These are phyloP conservation scores for Notiomystis cincta DNA, from an alignment of 2,113 vertebrate genomes.

Conservation along the genomic window DNA sequence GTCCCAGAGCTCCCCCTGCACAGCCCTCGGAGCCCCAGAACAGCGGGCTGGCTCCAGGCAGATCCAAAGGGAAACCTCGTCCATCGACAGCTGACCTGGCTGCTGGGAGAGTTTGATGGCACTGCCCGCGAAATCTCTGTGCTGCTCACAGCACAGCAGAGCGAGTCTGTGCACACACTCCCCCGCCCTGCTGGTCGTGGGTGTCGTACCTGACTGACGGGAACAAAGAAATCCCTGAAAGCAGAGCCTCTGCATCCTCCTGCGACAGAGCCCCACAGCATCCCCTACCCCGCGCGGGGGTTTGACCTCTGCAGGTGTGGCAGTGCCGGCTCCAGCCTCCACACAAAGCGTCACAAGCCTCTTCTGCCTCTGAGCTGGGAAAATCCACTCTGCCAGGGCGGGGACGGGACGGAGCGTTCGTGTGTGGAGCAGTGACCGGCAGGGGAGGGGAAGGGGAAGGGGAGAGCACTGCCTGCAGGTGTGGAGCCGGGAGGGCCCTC, in stretches of 20 bases:
- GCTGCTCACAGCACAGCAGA: background rate
- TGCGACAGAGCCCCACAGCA: background rate
- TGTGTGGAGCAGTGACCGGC: slow-evolving; percentile 3
- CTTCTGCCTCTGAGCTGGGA: background rate
- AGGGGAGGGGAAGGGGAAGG: no score
- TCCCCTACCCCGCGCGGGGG: accelerated
- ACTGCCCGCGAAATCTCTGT: background rate
- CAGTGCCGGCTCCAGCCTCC: background rate
- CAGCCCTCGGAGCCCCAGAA: accelerated
- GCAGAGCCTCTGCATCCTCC: background rate
- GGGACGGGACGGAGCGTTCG: accelerated
- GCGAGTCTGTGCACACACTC: no score
- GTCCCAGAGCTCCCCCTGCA: background rate
- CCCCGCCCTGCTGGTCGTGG: background rate
- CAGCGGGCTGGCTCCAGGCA: background rate
- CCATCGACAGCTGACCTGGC: accelerated
- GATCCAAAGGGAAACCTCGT: background rate
- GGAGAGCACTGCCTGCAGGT: background rate
- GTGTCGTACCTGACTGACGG: no score
- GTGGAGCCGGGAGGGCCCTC: background rate
- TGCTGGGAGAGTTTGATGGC: background rate
- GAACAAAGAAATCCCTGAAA: background rate
- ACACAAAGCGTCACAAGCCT: background rate
- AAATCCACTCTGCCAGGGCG: background rate
- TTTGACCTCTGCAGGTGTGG: accelerated